Evolutionary conservation across 2,113 vertebrate genomes (phyloP), one percentile per base, ranked within the genome.

Genomic region (Morone chrysops): DNA sequence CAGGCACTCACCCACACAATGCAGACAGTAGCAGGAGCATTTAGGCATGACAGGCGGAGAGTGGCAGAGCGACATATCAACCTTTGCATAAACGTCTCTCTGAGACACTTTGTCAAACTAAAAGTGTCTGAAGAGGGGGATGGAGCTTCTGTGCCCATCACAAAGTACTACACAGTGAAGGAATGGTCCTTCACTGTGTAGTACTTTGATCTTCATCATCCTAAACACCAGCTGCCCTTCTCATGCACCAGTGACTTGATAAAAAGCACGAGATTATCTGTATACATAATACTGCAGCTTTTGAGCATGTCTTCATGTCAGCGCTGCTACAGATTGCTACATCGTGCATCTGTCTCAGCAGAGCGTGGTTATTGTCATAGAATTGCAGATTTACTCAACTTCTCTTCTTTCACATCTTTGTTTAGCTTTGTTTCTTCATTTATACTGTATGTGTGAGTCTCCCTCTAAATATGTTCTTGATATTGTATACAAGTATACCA

Each of bases 41-140:
- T 70, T 31, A 12, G 8, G 20, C 9, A 2, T 25, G 45, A 73
- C 75, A 57, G 66, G 50, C 31, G 3, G 43, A 66, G 14, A 66
- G 70, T 25, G 70, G 61, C 51, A 41, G 8, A 66, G 74, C 12
- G 43, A 59, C 61, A 56, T 5, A 48, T 75, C 76, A 62, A 41
- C 70, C 70, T 79, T 62, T 63, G 47, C 22, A 40, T 69, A 62
- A 69, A 78, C 4, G 48, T 69, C 66, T 80, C 72, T 51, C 31
- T n/a, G 43, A 67, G 75, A 66, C 36, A 31, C 36, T 72, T 38
- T 70, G 51, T 72, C 47, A 36, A 57, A 63, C 18, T 84, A 17
- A 77, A 72, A 68, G 53, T 45, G 50, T 57, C 43, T 78, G 70
- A 51, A 7, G 57, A 56, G 51, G 5, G 6, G 20, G 50, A 20